phyloP scores from a whole-genome alignment of 2,113 vertebrate species.

The Tachysurus fulvidraco region DNA sequence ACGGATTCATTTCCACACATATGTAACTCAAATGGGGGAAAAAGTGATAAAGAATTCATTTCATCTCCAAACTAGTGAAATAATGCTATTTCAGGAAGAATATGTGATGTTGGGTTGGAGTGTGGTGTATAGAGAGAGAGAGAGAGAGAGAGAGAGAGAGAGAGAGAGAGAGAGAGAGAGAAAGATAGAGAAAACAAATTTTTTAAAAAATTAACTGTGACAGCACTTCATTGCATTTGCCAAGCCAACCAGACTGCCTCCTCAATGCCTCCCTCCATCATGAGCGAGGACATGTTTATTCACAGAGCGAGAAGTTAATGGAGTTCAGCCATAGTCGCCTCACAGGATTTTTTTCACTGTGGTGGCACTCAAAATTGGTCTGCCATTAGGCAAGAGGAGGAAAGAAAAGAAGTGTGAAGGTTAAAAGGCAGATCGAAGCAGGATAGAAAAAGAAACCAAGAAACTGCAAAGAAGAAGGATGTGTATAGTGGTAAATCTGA shows the following conservation, averaged over 20 bases:
- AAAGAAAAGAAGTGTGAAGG: slow-evolving; percentile 30
- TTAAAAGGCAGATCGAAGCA: slow-evolving; percentile 24
- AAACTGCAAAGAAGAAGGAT: not conserved
- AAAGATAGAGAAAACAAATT: not conserved
- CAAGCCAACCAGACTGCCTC: slow-evolving; percentile 28
- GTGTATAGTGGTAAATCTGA: not conserved
- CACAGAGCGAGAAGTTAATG: slow-evolving; percentile 46
- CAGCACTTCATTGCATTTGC: slow-evolving; percentile 44
- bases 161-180: not conserved
- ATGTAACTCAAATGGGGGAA: not conserved
- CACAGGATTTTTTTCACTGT: slow-evolving; percentile 18
- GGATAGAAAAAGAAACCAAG: slow-evolving; percentile 17
- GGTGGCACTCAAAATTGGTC: slow-evolving; percentile 39
- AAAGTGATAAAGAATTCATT: slow-evolving; percentile 16
- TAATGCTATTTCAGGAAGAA: slow-evolving; percentile 37
- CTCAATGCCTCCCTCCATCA: slow-evolving; percentile 32
- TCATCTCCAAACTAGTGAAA: slow-evolving; percentile 36
- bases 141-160: not conserved
- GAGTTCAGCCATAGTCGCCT: slow-evolving; percentile 46
- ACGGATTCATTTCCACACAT: slow-evolving; percentile 8
- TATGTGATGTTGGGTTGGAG: slow-evolving; percentile 1
- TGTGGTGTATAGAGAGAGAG: not conserved
- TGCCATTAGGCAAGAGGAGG: slow-evolving; percentile 21
- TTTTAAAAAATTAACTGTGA: slow-evolving; percentile 34
- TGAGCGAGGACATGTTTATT: slow-evolving; percentile 48